Percentiles rank a stretch among this genome's conserved stretches.
Evolutionary conservation across 2,888 invertebrate genomes (phyloP).

Genomic region (Conops quadrifasciatus): DNA sequence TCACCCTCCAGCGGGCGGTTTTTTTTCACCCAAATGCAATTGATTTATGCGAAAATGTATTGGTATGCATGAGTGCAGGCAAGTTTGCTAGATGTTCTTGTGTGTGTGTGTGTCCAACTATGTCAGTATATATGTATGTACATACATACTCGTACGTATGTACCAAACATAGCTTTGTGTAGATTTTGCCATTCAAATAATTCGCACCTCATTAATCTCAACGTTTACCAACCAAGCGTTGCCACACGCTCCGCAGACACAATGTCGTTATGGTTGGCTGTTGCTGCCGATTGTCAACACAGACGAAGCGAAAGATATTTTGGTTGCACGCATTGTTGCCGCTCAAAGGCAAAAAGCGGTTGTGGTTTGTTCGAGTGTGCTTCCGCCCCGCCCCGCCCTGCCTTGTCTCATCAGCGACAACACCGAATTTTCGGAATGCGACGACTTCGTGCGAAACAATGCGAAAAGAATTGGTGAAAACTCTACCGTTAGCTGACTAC

Average conservation of each 20-base stretch:
- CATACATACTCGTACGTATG: not conserved
- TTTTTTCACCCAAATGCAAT: not conserved
- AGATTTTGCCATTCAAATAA: conserved; percentile 4
- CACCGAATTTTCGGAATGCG: too few species aligned
- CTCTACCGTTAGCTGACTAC: not conserved
- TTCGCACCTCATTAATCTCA: conserved; percentile 26
- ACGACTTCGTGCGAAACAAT: too few species aligned
- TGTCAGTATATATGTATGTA: not conserved
- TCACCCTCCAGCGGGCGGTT: not conserved
- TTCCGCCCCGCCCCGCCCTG: not conserved
- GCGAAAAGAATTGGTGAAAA: not conserved
- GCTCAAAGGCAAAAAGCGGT: conserved; percentile 3
- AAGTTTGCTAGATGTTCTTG: not conserved
- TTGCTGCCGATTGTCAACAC: conserved; percentile 15
- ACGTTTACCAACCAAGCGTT: conserved; percentile 18
- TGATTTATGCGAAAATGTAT: not conserved
- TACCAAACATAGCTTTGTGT: too few species aligned
- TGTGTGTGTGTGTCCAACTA: not conserved
- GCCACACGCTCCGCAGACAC: conserved; percentile 4
- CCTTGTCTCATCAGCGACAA: too few species aligned
- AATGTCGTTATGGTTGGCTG: conserved; percentile 1
- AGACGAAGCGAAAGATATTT: conserved; percentile 13
- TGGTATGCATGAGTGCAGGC: not conserved
- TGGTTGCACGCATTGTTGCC: conserved; percentile 19
- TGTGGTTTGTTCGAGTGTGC: not conserved